phyloP scores from a whole-genome alignment of 2,888 invertebrate genomes.

The Diaphora mendica region DNA sequence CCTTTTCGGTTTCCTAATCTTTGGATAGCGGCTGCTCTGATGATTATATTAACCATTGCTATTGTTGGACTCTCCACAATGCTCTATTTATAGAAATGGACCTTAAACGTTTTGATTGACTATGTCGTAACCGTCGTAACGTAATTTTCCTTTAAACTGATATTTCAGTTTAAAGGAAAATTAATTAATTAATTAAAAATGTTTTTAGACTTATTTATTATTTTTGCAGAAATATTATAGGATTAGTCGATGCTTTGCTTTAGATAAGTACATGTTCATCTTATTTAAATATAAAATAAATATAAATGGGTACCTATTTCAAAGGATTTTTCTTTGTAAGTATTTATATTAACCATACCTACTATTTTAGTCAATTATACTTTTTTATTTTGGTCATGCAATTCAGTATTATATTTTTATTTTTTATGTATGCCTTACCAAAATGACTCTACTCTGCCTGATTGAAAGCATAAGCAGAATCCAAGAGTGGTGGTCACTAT shows the following conservation, averaged over 20 bases:
- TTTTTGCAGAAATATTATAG: not conserved
- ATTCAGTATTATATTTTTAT: too few species aligned
- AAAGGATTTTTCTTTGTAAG: not conserved
- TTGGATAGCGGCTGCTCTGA: conserved; percentile 38
- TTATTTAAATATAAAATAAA: too few species aligned
- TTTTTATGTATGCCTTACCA: too few species aligned
- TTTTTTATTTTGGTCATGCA: too few species aligned
- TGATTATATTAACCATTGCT: conserved; percentile 34
- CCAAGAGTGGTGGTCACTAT: too few species aligned
- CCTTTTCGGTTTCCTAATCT: conserved; percentile 66
- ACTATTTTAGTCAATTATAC: not conserved
- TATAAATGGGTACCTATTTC: not conserved
- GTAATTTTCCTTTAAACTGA: conserved; percentile 16
- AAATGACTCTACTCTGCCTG: too few species aligned
- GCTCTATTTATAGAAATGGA: not conserved
- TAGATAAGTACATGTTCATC: not conserved
- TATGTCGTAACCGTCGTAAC: not conserved
- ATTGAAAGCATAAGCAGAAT: too few species aligned
- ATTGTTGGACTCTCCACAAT: conserved; percentile 2
- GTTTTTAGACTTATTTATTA: not conserved
- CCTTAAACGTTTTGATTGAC: not conserved
- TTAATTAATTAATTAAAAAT: too few species aligned
- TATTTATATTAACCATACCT: not conserved
- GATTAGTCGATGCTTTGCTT: not conserved
- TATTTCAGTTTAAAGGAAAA: conserved; percentile 22